Percentiles rank a stretch among this genome's conserved stretches.
Conservation (phyloP, 2,888 invertebrate genomes). For the Pyrrhia umbra region DNA sequence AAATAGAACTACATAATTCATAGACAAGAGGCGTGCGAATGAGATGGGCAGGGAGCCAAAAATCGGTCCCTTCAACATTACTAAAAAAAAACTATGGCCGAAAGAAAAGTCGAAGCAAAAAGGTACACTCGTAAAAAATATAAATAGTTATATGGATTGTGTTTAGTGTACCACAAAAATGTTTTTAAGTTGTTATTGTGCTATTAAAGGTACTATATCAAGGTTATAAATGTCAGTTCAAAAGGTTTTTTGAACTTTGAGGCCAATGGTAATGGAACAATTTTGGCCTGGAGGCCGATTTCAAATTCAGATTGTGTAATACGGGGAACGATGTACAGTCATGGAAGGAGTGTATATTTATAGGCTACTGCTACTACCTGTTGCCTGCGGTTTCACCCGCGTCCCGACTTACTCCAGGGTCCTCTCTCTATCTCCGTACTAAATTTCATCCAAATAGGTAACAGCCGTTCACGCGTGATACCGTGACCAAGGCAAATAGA, state of each 20-base stretch:
- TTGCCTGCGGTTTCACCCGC: too few relatives aligned
- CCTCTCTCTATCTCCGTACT: too few relatives aligned
- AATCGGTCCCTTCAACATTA: not conserved
- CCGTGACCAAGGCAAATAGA: too few relatives aligned
- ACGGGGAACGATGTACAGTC: not conserved
- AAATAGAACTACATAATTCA: constrained; percentile 21
- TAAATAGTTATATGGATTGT: not conserved
- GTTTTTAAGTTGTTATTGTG: not conserved
- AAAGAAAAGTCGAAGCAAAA: not conserved
- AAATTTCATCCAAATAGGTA: too few relatives aligned
- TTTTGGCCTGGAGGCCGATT: not conserved
- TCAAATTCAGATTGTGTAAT: not conserved
- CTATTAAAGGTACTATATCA: not conserved
- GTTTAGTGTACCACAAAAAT: not conserved
- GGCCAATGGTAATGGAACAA: not conserved
- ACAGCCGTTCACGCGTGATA: too few relatives aligned
- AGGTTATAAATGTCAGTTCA: not conserved
- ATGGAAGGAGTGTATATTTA: too few relatives aligned
- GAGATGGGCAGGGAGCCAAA: constrained; percentile 50
- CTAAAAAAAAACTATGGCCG: not conserved
- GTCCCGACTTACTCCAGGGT: too few relatives aligned
- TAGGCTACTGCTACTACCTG: too few relatives aligned
- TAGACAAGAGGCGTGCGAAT: constrained; percentile 30
- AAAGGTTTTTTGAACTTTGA: not conserved
- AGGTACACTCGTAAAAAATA: not conserved